phyloP scores from a whole-genome alignment of 2,888 invertebrate genomes.

The Drosophila pseudotalamancana region DNA sequence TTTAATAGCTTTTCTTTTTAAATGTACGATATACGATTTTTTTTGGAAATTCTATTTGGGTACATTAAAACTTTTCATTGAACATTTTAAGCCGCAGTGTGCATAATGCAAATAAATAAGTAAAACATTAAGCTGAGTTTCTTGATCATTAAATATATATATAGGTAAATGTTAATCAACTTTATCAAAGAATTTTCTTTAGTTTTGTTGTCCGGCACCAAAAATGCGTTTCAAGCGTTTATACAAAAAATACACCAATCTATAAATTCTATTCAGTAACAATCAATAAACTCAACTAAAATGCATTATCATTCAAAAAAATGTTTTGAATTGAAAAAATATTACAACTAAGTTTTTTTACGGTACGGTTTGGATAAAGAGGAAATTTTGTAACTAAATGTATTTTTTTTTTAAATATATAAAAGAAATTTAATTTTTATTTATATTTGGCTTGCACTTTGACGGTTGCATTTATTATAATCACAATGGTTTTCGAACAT shows the following conservation, averaged over 20 bases:
- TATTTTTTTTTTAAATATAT: constrained; percentile 11
- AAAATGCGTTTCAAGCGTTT: constrained; percentile 67
- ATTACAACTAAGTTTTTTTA: constrained; percentile 80
- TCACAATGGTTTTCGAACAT: constrained; percentile 50
- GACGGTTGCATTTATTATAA: constrained; percentile 56
- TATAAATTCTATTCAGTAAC: constrained; percentile 54
- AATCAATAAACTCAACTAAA: constrained; percentile 80
- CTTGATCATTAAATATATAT: constrained; percentile 59
- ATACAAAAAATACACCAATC: constrained; percentile 66
- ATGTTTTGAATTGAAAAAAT: constrained; percentile 71
- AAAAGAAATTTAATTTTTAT: no score
- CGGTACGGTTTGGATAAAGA: constrained; percentile 83
- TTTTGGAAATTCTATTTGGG: constrained; percentile 48
- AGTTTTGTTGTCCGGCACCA: constrained; percentile 38
- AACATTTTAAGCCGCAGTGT: constrained; percentile 83
- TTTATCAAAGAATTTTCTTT: constrained; percentile 10
- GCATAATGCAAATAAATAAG: constrained; percentile 83
- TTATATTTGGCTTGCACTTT: constrained; percentile 76
- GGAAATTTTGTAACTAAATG: constrained; percentile 83
- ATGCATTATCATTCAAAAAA: constrained; percentile 76
- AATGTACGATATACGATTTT: constrained; percentile 13
- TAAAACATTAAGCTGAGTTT: constrained; percentile 79
- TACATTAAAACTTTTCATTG: constrained; percentile 62
- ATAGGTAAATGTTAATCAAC: background rate
- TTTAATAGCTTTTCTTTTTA: constrained; percentile 43